Evolutionary conservation across 2,797 vertebrate species (phyloP).

Genomic region (Pangasius macronema): DNA sequence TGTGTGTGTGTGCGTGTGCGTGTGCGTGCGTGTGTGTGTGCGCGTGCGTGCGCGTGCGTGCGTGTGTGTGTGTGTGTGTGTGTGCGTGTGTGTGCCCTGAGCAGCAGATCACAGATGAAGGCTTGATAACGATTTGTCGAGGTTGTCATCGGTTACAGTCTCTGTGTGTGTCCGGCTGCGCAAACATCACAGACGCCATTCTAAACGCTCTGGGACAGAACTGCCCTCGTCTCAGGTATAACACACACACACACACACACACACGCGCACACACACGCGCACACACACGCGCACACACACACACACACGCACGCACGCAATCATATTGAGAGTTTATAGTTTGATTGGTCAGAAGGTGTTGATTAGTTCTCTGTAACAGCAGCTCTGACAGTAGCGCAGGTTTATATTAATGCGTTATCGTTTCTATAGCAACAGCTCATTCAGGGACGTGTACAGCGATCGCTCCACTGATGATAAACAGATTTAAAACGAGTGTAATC

Average conservation of each 20-base stretch:
- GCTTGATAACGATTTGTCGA: slow-evolving; percentile 96
- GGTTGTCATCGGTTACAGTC: slow-evolving; percentile 96
- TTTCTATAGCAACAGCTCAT: no score
- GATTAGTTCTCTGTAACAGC: no score
- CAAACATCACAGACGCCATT: slow-evolving; percentile 97
- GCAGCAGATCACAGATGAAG: slow-evolving; percentile 98
- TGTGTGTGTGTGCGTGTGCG: not conserved
- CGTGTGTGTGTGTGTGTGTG: slow-evolving; percentile 14
- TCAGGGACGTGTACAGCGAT: no score
- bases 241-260: slow-evolving; percentile 64
- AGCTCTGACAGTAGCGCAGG: no score
- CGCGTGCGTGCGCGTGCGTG: not conserved
- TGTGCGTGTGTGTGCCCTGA: slow-evolving; percentile 51
- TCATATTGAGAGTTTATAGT: not conserved
- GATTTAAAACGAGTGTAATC: no score
- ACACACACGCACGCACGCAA: not conserved
- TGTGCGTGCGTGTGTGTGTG: not conserved
- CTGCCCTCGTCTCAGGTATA: slow-evolving; percentile 94
- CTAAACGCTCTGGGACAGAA: slow-evolving; percentile 95
- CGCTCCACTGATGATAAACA: no score
- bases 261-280: slow-evolving; percentile 12
- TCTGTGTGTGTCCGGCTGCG: slow-evolving; percentile 94
- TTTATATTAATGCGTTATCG: no score
- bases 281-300: not conserved
- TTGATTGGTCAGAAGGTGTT: no score